Conservation (phyloP, 1,140 invertebrate genomes). For the Dufourea novaeangliae region DNA sequence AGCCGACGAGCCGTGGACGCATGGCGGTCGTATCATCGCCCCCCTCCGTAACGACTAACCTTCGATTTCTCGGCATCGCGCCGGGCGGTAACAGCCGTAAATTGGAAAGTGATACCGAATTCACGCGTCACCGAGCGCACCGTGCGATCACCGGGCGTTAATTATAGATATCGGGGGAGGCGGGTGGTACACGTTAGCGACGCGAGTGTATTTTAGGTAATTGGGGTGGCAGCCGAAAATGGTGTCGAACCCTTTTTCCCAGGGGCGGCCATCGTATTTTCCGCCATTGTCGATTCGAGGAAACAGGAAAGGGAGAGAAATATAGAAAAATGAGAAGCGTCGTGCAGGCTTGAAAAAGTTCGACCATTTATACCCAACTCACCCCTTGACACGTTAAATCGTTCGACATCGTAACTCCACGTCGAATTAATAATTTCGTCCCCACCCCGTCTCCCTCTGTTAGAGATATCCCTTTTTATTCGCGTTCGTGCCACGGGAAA, state of each 20-base stretch:
- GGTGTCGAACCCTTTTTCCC: conserved; percentile 33
- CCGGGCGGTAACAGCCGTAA: conserved; percentile 52
- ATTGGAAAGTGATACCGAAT: conserved; percentile 66
- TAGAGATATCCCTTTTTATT: conserved; percentile 3
- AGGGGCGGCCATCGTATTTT: conserved; percentile 15
- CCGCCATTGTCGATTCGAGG: not conserved
- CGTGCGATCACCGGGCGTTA: conserved; percentile 61
- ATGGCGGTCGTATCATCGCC: conserved; percentile 60
- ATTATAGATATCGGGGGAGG: conserved; percentile 64
- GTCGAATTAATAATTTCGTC: conserved; percentile 40
- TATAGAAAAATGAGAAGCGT: not conserved
- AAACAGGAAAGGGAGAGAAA: not conserved
- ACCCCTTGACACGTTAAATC: conserved; percentile 8
- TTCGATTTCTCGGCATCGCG: conserved; percentile 60
- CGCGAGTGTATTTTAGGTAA: conserved; percentile 63
- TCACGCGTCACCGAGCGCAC: conserved; percentile 57
- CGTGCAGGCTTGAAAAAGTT: conserved; percentile 23
- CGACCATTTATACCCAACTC: conserved; percentile 25
- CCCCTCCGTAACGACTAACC: conserved; percentile 61
- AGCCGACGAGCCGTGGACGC: conserved; percentile 52
- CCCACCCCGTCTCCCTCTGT: not conserved
- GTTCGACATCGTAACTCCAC: conserved; percentile 39
- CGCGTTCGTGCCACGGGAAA: conserved; percentile 12
- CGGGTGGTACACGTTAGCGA: not conserved
- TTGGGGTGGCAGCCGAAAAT: conserved; percentile 54